A percentile compares a stretch with the other conserved stretches of the same genome.
phyloP scores from a whole-genome alignment of 2,797 vertebrate species.

The Parauchenoglanis punctatus region DNA sequence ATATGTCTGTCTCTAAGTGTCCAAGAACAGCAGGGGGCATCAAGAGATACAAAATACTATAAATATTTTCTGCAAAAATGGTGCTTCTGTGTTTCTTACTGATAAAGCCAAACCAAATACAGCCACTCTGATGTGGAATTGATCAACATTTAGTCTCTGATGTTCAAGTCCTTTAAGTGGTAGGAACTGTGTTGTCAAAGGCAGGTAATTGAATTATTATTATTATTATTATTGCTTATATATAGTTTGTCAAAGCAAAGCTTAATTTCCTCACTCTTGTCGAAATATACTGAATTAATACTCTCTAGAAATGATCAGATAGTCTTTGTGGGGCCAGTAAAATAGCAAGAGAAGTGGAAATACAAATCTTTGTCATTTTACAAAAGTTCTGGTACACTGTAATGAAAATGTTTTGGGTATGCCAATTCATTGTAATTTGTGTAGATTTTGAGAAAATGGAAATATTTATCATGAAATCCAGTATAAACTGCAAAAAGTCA shows the following conservation, averaged over 20 bases:
- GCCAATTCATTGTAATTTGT: background rate
- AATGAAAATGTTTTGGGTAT: background rate
- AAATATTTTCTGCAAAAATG: background rate
- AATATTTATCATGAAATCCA: background rate
- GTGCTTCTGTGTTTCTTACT: background rate
- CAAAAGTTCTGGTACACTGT: background rate
- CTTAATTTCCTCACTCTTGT: background rate
- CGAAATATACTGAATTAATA: background rate
- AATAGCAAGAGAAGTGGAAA: background rate
- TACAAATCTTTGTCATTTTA: background rate
- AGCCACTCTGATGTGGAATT: background rate
- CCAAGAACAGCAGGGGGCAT: background rate
- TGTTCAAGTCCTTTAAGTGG: background rate
- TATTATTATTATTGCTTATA: background rate
- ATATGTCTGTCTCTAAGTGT: background rate
- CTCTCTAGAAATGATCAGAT: background rate
- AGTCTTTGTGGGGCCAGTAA: background rate
- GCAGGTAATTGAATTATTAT: background rate
- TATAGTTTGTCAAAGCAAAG: background rate
- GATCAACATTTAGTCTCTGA: background rate
- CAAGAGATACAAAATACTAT: conserved; percentile 2
- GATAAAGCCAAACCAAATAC: background rate
- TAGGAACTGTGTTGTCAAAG: background rate
- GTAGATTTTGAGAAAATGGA: background rate
- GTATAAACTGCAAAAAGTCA: background rate